Evolutionary conservation across 2,888 invertebrate species (phyloP).

Genomic region (Petrophora chlorosata): DNA sequence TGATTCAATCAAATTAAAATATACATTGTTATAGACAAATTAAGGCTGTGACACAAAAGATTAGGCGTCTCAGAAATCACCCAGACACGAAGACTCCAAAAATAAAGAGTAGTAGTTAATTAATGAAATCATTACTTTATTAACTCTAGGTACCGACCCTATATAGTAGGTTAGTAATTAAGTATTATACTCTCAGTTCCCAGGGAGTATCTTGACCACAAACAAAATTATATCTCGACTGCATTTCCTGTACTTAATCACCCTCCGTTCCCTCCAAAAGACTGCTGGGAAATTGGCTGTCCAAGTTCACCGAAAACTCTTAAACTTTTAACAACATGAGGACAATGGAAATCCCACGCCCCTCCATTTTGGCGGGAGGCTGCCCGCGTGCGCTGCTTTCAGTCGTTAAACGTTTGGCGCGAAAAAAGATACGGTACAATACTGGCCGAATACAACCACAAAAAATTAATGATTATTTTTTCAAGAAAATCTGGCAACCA

Average conservation of each 20-base stretch:
- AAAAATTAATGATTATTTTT: slow-evolving; percentile 2
- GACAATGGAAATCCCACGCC: slow-evolving; percentile 44
- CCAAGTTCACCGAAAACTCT: slow-evolving; percentile 31
- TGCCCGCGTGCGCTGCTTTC: slow-evolving; percentile 31
- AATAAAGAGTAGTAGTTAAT: no score
- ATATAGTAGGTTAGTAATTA: no score
- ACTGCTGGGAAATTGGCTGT: slow-evolving; percentile 9
- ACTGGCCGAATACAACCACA: slow-evolving; percentile 11
- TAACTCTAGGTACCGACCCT: no score
- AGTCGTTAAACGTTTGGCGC: slow-evolving; percentile 55
- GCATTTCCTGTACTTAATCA: slow-evolving; percentile 3
- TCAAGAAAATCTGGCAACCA: slow-evolving; percentile 14
- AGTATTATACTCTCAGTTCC: no score
- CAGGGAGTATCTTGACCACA: slow-evolving; percentile 8
- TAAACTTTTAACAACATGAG: slow-evolving; percentile 17
- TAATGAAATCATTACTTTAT: no score
- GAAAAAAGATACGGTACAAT: slow-evolving; percentile 48
- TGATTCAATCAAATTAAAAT: no score
- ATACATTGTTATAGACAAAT: no score
- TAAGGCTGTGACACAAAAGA: no score
- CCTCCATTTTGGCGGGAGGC: slow-evolving; percentile 39
- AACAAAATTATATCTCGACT: slow-evolving; percentile 7
- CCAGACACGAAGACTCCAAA: no score
- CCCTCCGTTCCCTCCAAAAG: neutral
- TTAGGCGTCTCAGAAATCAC: no score